These are phyloP conservation scores for Gari tellinella DNA, from an alignment of 2,888 invertebrate genomes.

Conservation along the genomic window DNA sequence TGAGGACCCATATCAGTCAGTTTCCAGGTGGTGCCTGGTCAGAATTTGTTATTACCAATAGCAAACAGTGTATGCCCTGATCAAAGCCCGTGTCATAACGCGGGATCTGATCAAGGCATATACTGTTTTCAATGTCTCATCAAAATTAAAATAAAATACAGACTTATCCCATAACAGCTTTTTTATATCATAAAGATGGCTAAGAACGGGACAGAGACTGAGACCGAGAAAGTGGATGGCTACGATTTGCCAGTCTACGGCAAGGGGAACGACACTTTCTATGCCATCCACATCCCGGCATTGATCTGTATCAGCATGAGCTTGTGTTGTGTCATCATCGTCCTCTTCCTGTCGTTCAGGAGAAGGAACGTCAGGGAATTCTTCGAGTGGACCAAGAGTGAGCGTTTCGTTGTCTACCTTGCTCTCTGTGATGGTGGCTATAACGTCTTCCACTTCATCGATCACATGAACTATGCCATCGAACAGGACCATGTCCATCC, in stretches of 20 bases:
- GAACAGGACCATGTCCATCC: conserved; percentile 54
- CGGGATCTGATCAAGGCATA: too few relatives aligned
- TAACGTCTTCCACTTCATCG: conserved; percentile 61
- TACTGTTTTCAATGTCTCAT: too few relatives aligned
- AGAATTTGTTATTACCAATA: too few relatives aligned
- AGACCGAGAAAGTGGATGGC: conserved; percentile 9
- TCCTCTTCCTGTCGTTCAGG: conserved; percentile 40
- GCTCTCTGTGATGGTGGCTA: conserved; percentile 61
- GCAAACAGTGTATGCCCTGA: too few relatives aligned
- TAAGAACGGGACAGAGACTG: too few relatives aligned
- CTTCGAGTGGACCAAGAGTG: conserved; percentile 61
- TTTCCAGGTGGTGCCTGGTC: too few relatives aligned
- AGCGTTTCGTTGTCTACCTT: conserved; percentile 62
- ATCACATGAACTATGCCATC: conserved; percentile 61
- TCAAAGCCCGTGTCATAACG: too few relatives aligned
- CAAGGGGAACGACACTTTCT: conserved; percentile 48
- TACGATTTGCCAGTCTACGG: conserved; percentile 59
- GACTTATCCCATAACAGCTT: too few relatives aligned
- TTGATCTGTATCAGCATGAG: conserved; percentile 51
- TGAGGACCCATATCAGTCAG: too few relatives aligned
- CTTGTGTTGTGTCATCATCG: conserved; percentile 38
- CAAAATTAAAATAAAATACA: too few relatives aligned
- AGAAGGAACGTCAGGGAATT: conserved; percentile 20
- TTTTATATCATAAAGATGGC: too few relatives aligned
- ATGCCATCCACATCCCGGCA: conserved; percentile 54